phyloP scores from a whole-genome alignment of 2,113 vertebrate species.

The Eretmochelys imbricata region DNA sequence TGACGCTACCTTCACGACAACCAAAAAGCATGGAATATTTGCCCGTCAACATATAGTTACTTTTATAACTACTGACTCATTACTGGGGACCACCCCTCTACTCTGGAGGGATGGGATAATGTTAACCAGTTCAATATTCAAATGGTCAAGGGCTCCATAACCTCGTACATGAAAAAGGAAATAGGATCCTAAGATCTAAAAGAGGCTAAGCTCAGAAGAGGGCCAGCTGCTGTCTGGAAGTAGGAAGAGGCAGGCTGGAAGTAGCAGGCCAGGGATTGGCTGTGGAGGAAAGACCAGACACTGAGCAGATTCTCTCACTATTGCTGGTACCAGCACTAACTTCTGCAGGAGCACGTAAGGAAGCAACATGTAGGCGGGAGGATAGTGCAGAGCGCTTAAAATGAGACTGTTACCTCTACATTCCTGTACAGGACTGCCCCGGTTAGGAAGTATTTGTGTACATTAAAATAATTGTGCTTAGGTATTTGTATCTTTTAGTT shows the following conservation, averaged over 20 bases:
- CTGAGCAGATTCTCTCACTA: neutral
- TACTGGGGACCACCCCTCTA: neutral
- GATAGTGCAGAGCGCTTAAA: neutral
- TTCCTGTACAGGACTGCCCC: neutral
- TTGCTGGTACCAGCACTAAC: neutral
- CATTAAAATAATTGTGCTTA: neutral
- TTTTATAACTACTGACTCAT: neutral
- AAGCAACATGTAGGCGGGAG: neutral
- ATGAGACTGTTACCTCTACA: neutral
- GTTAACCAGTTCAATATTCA: neutral
- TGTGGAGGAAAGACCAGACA: neutral
- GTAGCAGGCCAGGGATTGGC: neutral
- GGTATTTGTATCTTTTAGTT: neutral
- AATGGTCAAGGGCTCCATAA: neutral
- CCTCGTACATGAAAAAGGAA: neutral
- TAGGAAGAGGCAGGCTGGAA: neutral
- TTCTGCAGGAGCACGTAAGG: neutral
- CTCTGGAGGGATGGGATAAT: neutral
- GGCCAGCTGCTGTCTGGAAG: neutral
- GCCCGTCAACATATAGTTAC: neutral
- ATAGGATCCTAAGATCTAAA: neutral
- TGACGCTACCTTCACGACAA: too few relatives aligned
- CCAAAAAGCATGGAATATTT: neutral
- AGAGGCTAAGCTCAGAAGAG: neutral
- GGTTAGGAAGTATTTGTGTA: neutral